These are phyloP conservation scores for Pheosia tremula DNA, from an alignment of 2,888 invertebrate species.

Conservation along the genomic window DNA sequence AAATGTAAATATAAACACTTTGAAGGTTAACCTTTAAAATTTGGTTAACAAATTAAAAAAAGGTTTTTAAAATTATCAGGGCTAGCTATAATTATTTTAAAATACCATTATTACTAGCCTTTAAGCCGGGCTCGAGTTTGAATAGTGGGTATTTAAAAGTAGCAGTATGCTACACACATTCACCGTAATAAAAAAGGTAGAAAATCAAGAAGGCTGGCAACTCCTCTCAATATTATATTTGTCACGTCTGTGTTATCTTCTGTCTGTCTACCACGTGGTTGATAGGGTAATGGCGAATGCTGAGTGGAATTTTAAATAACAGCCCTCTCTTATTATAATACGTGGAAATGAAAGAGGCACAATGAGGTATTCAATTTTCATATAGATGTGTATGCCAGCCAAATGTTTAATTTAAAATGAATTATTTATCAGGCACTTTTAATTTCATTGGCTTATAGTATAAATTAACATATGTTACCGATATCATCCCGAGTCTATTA, in stretches of 20 bases:
- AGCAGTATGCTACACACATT: too few species aligned
- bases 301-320: slow-evolving; percentile 65
- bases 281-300: slow-evolving; percentile 68
- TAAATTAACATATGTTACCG: background rate
- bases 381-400: slow-evolving; percentile 27
- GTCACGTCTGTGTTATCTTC: slow-evolving; percentile 71
- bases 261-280: slow-evolving; percentile 67
- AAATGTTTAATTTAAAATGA: slow-evolving; percentile 40
- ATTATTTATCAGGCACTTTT: slow-evolving; percentile 36
- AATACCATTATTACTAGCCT: too few species aligned
- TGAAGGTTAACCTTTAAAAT: too few species aligned
- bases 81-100: too few species aligned
- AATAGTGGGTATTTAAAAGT: too few species aligned
- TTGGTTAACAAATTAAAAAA: too few species aligned
- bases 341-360: slow-evolving; percentile 25
- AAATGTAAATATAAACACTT: too few species aligned
- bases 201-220: slow-evolving; percentile 21
- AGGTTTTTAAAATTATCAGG: too few species aligned
- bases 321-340: slow-evolving; percentile 31
- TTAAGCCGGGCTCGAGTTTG: too few species aligned
- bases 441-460: slow-evolving; percentile 22
- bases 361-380: slow-evolving; percentile 49
- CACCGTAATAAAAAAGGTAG: too few species aligned
- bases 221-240: slow-evolving; percentile 50
- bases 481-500: too few species aligned